phyloP scores from a whole-genome alignment of 2,113 vertebrate genomes.

The Scalopus aquaticus region DNA sequence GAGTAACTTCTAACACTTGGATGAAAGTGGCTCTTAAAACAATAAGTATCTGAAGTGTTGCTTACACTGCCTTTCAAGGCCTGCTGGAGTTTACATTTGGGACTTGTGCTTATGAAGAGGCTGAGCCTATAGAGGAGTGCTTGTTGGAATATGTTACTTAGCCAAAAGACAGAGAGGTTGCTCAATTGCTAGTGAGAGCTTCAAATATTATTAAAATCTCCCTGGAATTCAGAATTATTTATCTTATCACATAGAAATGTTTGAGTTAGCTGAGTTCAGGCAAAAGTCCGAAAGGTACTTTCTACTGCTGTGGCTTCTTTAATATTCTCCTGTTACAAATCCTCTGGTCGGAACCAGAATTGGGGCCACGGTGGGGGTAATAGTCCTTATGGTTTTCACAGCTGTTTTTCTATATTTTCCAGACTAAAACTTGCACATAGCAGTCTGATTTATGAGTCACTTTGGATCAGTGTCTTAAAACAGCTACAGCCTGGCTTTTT shows the following conservation, averaged over 20 bases:
- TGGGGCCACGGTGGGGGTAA: slow-evolving; percentile 62
- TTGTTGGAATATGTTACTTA: slow-evolving; percentile 53
- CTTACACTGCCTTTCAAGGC: slow-evolving; percentile 59
- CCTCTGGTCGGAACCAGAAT: slow-evolving; percentile 71
- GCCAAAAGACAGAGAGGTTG: neutral
- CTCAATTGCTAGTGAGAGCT: slow-evolving; percentile 14
- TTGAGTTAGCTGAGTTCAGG: slow-evolving; percentile 68
- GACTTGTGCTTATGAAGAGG: neutral
- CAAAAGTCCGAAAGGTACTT: slow-evolving; percentile 78
- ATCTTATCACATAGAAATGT: slow-evolving; percentile 68
- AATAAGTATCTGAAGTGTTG: slow-evolving; percentile 46
- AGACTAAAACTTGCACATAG: slow-evolving; percentile 90
- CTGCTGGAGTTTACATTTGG: slow-evolving; percentile 51
- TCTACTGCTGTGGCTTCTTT: slow-evolving; percentile 80
- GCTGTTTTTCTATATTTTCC: slow-evolving; percentile 90
- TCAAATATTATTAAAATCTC: slow-evolving; percentile 66
- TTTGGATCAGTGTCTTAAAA: slow-evolving; percentile 95
- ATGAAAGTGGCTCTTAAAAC: slow-evolving; percentile 43
- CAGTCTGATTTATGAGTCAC: slow-evolving; percentile 95
- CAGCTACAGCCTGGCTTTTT: slow-evolving; percentile 90
- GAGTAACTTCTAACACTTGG: slow-evolving; percentile 41
- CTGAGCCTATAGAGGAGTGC: neutral
- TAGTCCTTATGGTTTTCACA: slow-evolving; percentile 87
- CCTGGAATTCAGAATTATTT: slow-evolving; percentile 60
- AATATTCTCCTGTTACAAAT: slow-evolving; percentile 82